A percentile compares a stretch with the other conserved stretches of the same genome.
These are phyloP conservation scores for Cerastis rubricosa DNA, from an alignment of 2,888 invertebrate species.

Conservation along the genomic window DNA sequence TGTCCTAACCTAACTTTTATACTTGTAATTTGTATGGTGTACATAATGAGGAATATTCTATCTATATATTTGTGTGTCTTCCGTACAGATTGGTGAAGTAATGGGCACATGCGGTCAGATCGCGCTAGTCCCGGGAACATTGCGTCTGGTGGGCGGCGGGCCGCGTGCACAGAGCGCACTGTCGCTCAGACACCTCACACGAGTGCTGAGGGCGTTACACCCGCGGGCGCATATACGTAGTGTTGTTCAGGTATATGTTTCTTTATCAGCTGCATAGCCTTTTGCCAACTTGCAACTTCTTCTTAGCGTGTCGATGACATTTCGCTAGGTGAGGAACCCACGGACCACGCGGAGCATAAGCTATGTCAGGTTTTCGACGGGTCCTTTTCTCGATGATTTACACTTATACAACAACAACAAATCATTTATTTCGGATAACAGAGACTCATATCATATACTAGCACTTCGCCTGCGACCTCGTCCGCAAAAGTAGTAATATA, in stretches of 20 bases:
- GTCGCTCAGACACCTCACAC: conserved; percentile 95
- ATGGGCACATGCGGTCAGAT: conserved; percentile 98
- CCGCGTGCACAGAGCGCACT: conserved; percentile 95
- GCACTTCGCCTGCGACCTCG: no score
- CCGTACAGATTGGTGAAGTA: conserved; percentile 93
- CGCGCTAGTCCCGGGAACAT: conserved; percentile 93
- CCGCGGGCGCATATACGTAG: conserved; percentile 94
- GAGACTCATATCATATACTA: no score
- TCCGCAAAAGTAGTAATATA: no score
- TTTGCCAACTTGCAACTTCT: neutral
- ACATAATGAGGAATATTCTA: no score
- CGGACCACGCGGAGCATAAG: neutral
- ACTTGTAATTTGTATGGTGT: neutral
- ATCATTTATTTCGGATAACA: no score
- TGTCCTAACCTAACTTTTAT: no score
- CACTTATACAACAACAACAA: no score
- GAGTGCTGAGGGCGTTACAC: conserved; percentile 95
- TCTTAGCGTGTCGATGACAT: no score
- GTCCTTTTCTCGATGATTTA: neutral
- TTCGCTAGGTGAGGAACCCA: neutral
- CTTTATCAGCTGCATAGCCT: neutral
- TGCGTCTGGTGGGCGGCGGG: conserved; percentile 91
- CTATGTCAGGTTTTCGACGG: neutral
- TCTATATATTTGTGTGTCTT: neutral
- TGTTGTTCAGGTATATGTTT: conserved; percentile 93